Conservation (phyloP, 2,888 invertebrate genomes). For the Neoaliturus tenellus region DNA sequence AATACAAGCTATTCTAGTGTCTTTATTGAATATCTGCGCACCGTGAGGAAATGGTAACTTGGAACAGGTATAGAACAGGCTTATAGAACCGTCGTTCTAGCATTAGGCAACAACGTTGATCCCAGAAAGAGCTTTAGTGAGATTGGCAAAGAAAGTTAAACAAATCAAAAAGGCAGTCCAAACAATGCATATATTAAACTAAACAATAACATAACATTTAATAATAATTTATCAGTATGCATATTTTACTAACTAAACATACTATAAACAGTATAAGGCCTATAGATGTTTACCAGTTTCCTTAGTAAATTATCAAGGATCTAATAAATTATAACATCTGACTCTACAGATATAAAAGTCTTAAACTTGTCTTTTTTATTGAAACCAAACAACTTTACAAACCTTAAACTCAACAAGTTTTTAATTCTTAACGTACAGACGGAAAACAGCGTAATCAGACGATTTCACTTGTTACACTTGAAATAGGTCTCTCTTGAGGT, state of each 20-base stretch:
- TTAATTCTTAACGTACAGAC: not conserved
- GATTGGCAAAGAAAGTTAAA: not conserved
- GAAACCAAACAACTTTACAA: not conserved
- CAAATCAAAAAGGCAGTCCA: not conserved
- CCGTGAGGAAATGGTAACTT: not conserved
- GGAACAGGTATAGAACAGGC: not conserved
- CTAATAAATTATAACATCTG: not conserved
- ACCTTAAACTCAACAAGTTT: not conserved
- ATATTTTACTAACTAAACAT: not conserved
- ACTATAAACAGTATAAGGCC: too few species aligned
- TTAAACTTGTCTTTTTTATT: slow-evolving; percentile 3
- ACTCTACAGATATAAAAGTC: not conserved
- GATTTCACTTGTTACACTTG: not conserved
- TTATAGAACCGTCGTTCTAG: not conserved
- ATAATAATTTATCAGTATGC: not conserved
- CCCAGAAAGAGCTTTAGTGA: slow-evolving; percentile 10
- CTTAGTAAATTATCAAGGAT: not conserved
- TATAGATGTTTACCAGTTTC: not conserved
- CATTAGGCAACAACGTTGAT: not conserved
- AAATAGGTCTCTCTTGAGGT: not conserved
- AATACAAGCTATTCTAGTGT: slow-evolving; percentile 49
- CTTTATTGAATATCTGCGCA: slow-evolving; percentile 15
- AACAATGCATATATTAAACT: not conserved
- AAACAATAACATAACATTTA: not conserved
- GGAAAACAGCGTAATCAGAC: not conserved